Base-by-base conservation (phyloP, 2,797 vertebrate species). In the Pipistrellus kuhlii region DNA sequence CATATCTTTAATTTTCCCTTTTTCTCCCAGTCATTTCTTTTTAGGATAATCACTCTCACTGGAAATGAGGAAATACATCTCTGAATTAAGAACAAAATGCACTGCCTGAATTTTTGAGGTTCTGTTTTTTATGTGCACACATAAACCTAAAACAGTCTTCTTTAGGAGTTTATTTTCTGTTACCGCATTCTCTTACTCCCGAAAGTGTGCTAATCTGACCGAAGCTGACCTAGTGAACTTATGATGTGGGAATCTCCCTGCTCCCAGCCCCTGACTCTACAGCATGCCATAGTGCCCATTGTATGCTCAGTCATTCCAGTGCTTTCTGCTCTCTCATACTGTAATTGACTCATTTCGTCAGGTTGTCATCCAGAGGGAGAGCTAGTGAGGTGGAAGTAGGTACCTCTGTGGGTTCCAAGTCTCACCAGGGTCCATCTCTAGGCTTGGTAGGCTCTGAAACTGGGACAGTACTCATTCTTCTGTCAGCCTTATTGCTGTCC, bases 161-260 rank as follows among this genome's bases (percentile, higher is more conserved):
- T 38, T 78, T 59, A 25, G 27, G 7, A 38, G 6, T 76, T 85
- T 91, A 32, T 88, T 94, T 95, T 85, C 38, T 64, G 32, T 89
- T 76, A 68, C 51, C 1, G 1, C 21, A 48, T 73, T 90, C 94
- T 90, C 68, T 90, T 62, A 73, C 18, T 78, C 32, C n/a, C 8
- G 32, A 38, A 55, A 88, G 18, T 81, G 73, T 4, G 9, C 69
- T 75, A 57, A 83, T 83, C 30, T 57, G 51, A 66, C 17, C 48
- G 32, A 92, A 66, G 30, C 59, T 14, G 23, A 59, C 32, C 57
- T 86, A 41, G 21, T 78, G 53, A 46, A 78, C 88, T 66, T 53
- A n/a, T 62, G 73, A 62, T 8, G 48, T 55, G 78, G 76, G 51
- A 80, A 57, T 46, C 2, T 15, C 25, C 77, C 35, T 44, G 41